Conservation (phyloP, 2,113 vertebrate genomes). For the Leptobrachium leishanense region DNA sequence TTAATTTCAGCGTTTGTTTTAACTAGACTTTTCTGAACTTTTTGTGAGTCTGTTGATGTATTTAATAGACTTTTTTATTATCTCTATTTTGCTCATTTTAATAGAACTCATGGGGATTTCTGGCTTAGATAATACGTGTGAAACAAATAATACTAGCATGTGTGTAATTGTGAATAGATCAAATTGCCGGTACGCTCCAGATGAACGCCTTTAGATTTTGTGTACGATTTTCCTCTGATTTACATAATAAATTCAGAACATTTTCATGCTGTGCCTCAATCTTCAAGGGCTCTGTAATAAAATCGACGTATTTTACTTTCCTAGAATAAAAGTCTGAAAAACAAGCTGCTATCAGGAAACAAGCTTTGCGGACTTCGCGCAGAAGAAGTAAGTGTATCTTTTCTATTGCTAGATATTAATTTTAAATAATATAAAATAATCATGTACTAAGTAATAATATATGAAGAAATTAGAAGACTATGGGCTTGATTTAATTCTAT, state of each 20-base stretch:
- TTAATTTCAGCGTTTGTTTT: too few species aligned
- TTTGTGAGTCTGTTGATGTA: neutral
- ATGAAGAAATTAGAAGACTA: too few species aligned
- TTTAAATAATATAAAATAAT: too few species aligned
- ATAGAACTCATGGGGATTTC: neutral
- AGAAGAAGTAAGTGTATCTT: conserved; percentile 82
- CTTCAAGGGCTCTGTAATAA: conserved; percentile 51
- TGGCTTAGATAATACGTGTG: neutral
- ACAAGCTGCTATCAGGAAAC: conserved; percentile 90
- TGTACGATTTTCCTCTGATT: neutral
- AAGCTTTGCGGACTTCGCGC: conserved; percentile 93
- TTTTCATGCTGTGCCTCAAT: conserved; percentile 42
- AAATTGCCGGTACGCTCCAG: neutral
- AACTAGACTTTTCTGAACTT: too few species aligned
- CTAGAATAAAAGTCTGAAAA: conserved; percentile 98
- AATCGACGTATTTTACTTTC: conserved; percentile 41
- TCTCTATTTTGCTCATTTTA: neutral
- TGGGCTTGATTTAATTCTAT: too few species aligned
- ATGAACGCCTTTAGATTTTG: neutral
- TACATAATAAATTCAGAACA: conserved; percentile 25
- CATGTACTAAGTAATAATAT: too few species aligned
- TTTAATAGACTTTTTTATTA: neutral
- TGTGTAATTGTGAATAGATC: neutral
- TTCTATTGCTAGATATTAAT: neutral
- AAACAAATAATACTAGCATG: neutral